Base-by-base conservation (phyloP, 2,888 invertebrate genomes). In the Chironomus riparius region DNA sequence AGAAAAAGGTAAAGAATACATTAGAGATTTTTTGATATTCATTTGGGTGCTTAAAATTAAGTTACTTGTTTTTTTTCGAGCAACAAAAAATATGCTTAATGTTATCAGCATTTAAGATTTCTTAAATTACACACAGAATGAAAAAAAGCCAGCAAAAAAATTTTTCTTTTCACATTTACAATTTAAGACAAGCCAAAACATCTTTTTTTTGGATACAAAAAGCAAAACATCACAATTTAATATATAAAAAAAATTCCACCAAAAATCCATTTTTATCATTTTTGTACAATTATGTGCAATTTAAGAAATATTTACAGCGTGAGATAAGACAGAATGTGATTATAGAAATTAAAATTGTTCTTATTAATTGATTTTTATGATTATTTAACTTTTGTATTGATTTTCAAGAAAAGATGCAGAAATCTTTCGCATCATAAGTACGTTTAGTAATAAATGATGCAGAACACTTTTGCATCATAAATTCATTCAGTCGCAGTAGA, bases 1-100 rank as follows among this genome's bases (percentile, higher is more conserved):
- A 38, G 77, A 77, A 70, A 77, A 70, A 28, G 77, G 77, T 71
- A 69, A 70, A 76, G 22, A 77, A 70, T 62, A 73, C 21, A 24
- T 70, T 28, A 48, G 28, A 38, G 48, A 47, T 12, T n/a, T 50
- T 38, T 38, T 38, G 38, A 38, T 38, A 38, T 15, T 47, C 15
- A 50, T 18, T 56, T 56, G 56, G 13, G 75, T 28, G n/a, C 13
- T 28, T 47, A 77, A 77, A 77, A 71, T 24, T 70, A 73, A 48
- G 71, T 13, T 15, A 72, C 38, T 24, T 50, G n/a, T 21, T 28
- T 28, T 18, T 13, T 56, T 61, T 15, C 38, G 38, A 38, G 38
- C 38, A 10, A n/a, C n/a, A n/a, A n/a, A 38, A 38, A 38, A 38
- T 38, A 38, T 38, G 38, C 38, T 38, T 38, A 38, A 38, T 38